Conservation (phyloP, 2,797 vertebrate species). For the Tenualosa ilisha region DNA sequence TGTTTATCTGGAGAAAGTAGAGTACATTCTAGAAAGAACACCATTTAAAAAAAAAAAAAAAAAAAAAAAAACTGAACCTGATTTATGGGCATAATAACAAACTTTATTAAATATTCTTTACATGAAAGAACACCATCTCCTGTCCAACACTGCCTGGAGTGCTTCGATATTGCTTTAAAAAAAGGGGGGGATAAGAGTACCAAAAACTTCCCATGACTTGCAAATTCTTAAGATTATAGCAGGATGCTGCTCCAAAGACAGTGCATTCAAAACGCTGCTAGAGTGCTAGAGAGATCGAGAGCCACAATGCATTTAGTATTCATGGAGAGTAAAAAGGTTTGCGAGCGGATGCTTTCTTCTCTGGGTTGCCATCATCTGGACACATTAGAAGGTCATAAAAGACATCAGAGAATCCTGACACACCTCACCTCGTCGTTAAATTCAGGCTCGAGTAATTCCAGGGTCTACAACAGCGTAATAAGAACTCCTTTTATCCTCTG, state of each 20-base stretch:
- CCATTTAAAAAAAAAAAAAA: too few relatives aligned
- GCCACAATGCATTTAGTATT: slow-evolving; percentile 49
- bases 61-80: neutral
- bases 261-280: slow-evolving; percentile 28
- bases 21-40: neutral
- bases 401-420: slow-evolving; percentile 50
- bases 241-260: slow-evolving; percentile 17
- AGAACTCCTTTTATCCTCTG: slow-evolving; percentile 46
- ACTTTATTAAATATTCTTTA: neutral
- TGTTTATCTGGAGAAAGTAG: neutral
- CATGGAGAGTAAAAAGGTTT: slow-evolving; percentile 39
- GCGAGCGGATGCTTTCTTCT: slow-evolving; percentile 42
- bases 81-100: neutral
- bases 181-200: neutral
- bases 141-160: neutral
- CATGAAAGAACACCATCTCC: neutral
- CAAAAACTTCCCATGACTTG: neutral
- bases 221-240: neutral
- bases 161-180: neutral
- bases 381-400: slow-evolving; percentile 58
- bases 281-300: slow-evolving; percentile 36
- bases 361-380: slow-evolving; percentile 51
- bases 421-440: slow-evolving; percentile 49
- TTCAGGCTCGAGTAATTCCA: slow-evolving; percentile 45
- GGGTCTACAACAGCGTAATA: slow-evolving; percentile 40